phyloP scores from a whole-genome alignment of 2,797 vertebrate genomes.

The Betta splendens region DNA sequence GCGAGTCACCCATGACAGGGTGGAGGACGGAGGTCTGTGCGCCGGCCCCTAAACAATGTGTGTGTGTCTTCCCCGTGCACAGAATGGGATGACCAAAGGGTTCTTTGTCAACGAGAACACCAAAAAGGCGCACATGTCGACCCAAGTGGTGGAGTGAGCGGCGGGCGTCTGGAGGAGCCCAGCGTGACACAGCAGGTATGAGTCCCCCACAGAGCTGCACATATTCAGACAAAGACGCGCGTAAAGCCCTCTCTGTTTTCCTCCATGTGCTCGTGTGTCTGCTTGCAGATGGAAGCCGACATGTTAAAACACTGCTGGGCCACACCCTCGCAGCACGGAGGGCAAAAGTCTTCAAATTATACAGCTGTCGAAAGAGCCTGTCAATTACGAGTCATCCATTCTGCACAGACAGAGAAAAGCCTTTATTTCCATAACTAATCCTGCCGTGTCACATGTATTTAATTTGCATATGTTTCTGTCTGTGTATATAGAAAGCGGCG shows the following conservation, averaged over 20 bases:
- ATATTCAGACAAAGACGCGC: background rate
- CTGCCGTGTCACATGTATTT: conserved; percentile 41
- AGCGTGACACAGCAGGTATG: conserved; percentile 27
- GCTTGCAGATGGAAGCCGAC: conserved; percentile 57
- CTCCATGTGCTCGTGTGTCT: conserved; percentile 22
- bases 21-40: background rate
- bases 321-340: conserved; percentile 47
- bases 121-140: conserved; percentile 19
- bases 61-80: conserved; percentile 22
- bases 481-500: conserved; percentile 30
- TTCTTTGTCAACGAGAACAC: conserved; percentile 73
- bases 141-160: conserved; percentile 52
- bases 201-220: conserved; percentile 1
- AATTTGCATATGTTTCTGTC: conserved; percentile 38
- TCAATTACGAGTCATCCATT: conserved; percentile 21
- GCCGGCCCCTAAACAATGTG: conserved; percentile 16
- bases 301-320: conserved; percentile 53
- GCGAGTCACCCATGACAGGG: background rate
- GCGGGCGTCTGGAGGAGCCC: background rate
- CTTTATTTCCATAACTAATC: conserved; percentile 32
- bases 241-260: conserved; percentile 8
- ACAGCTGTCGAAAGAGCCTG: conserved; percentile 24
- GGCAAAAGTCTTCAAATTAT: conserved; percentile 26
- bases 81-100: conserved; percentile 70
- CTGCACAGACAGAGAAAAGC: conserved; percentile 34